These are phyloP conservation scores for Notothenia rossii DNA, from an alignment of 2,113 vertebrate genomes.

Conservation along the genomic window DNA sequence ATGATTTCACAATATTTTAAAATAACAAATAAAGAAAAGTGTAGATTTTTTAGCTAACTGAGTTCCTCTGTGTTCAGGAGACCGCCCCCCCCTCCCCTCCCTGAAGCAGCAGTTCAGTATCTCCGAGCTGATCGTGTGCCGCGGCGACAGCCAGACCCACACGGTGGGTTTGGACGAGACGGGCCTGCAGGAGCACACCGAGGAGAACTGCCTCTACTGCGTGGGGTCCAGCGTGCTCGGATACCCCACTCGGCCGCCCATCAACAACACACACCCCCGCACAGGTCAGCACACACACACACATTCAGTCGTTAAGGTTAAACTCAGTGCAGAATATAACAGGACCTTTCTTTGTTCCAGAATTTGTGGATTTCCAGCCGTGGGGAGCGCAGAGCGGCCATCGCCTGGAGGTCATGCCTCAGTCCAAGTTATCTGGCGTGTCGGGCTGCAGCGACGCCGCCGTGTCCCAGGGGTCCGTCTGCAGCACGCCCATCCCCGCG, in stretches of 20 bases:
- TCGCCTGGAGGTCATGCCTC: conserved; percentile 93
- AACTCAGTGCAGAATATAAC: not conserved
- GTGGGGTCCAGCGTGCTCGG: conserved; percentile 92
- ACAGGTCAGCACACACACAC: conserved; percentile 82
- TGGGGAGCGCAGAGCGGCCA: conserved; percentile 93
- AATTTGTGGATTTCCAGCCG: conserved; percentile 94
- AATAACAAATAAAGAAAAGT: too few relatives aligned
- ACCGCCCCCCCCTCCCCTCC: conserved; percentile 71
- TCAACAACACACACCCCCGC: conserved; percentile 87
- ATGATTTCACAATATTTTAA: too few relatives aligned
- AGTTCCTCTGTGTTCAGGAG: conserved; percentile 34
- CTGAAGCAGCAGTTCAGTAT: conserved; percentile 97
- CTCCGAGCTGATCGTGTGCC: conserved; percentile 94
- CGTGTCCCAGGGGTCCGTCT: conserved; percentile 92
- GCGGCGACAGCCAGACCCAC: conserved; percentile 89
- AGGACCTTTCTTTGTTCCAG: conserved; percentile 70
- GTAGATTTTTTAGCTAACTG: too few relatives aligned
- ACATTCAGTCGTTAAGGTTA: not conserved
- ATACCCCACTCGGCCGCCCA: conserved; percentile 88
- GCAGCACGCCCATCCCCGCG: conserved; percentile 90
- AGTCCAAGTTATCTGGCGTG: conserved; percentile 96
- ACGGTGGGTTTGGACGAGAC: conserved; percentile 93
- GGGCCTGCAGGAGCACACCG: conserved; percentile 94
- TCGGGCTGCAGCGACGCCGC: conserved; percentile 95
- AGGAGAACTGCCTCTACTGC: conserved; percentile 97